Conservation (phyloP, 2,797 vertebrate genomes). For the Alcedo atthis region DNA sequence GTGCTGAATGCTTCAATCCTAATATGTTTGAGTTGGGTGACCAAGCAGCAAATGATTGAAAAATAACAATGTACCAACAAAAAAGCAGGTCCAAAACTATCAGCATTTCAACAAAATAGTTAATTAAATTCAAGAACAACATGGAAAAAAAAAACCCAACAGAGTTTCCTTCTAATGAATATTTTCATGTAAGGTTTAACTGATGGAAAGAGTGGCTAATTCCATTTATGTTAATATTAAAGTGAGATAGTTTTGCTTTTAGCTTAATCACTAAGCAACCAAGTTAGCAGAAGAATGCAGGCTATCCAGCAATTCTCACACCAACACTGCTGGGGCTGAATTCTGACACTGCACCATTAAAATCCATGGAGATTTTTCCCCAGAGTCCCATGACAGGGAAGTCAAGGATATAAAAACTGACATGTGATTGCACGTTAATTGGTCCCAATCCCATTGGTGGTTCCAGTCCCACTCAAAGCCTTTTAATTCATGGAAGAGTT, state of each 20-base stretch:
- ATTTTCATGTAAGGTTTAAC: neutral
- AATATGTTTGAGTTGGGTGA: neutral
- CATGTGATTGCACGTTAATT: conserved; percentile 22
- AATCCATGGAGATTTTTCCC: conserved; percentile 44
- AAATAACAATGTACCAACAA: neutral
- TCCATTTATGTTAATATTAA: conserved; percentile 30
- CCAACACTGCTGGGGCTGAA: neutral
- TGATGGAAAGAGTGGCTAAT: neutral
- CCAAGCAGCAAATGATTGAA: neutral
- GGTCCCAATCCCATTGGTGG: conserved; percentile 21
- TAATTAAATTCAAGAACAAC: conserved; percentile 12
- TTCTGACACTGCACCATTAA: conserved; percentile 2
- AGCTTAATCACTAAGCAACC: conserved; percentile 50
- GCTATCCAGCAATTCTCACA: neutral
- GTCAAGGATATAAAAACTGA: conserved; percentile 35
- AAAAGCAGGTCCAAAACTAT: neutral
- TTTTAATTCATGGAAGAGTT: conserved; percentile 57
- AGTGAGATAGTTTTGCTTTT: conserved; percentile 22
- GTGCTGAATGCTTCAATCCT: neutral
- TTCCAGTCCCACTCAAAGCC: conserved; percentile 35
- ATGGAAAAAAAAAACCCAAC: neutral
- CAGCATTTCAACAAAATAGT: neutral
- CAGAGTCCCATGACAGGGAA: neutral
- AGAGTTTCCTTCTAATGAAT: neutral
- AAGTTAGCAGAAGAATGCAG: conserved; percentile 36